phyloP scores from a whole-genome alignment of 2,797 vertebrate genomes.

The Takifugu ocellatus region DNA sequence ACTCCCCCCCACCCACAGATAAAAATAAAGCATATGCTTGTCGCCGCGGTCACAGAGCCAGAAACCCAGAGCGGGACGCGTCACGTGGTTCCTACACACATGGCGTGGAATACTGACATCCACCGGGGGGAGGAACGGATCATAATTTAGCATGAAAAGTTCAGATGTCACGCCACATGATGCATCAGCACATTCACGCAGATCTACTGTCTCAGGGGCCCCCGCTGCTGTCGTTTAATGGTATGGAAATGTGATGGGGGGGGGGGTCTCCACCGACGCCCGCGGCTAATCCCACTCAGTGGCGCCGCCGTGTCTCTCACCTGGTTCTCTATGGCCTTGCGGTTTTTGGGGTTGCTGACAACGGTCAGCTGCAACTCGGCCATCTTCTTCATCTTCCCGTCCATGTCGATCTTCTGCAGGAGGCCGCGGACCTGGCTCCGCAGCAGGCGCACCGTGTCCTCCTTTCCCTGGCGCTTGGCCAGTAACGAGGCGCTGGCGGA shows the following conservation, averaged over 20 bases:
- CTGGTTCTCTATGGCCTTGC: constrained; percentile 96
- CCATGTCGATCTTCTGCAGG: constrained; percentile 94
- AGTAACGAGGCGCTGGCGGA: constrained; percentile 92
- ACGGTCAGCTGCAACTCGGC: constrained; percentile 88
- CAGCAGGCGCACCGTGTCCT: constrained; percentile 87
- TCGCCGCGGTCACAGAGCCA: constrained; percentile 32
- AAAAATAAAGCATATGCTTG: constrained; percentile 44
- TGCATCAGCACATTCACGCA: not conserved
- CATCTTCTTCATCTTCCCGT: constrained; percentile 97
- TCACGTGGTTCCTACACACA: constrained; percentile 21
- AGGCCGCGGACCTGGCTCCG: constrained; percentile 84
- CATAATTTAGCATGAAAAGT: constrained; percentile 4
- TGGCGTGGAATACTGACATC: constrained; percentile 3
- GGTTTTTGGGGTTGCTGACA: constrained; percentile 87
- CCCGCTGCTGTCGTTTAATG: too few relatives aligned
- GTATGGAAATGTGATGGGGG: too few relatives aligned
- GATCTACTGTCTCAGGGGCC: not conserved
- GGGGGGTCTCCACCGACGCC: not conserved
- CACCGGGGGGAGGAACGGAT: constrained; percentile 7
- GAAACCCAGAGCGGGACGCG: constrained; percentile 46
- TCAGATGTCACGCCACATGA: not conserved
- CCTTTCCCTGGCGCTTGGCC: constrained; percentile 91
- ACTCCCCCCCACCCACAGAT: constrained; percentile 56
- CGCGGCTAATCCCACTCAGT: too few relatives aligned
- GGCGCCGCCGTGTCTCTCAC: constrained; percentile 52